These are phyloP conservation scores for Colletes gigas DNA, from an alignment of 1,140 invertebrate species.

Conservation along the genomic window DNA sequence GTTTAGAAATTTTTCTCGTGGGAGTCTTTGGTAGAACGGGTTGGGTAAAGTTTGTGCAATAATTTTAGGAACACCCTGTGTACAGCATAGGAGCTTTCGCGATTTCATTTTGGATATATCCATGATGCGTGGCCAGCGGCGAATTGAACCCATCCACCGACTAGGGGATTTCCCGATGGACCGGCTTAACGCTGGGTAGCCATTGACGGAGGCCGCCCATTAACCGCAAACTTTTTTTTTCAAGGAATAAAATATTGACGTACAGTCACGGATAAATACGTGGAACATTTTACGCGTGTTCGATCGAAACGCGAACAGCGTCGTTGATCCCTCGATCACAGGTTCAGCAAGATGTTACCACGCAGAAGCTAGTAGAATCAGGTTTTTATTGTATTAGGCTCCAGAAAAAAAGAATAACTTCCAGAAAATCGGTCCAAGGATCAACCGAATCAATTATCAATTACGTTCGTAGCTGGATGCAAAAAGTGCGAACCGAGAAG, in stretches of 20 bases:
- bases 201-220: not conserved
- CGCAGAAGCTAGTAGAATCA: too few species aligned
- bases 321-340: too few species aligned
- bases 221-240: not conserved
- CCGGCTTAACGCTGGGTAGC: not conserved
- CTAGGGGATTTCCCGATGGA: slow-evolving; percentile 24
- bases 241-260: slow-evolving; percentile 1
- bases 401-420: too few species aligned
- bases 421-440: too few species aligned
- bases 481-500: not conserved
- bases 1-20: too few species aligned
- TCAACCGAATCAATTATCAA: not conserved
- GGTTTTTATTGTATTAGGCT: too few species aligned
- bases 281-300: not conserved
- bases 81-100: not conserved
- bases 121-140: not conserved
- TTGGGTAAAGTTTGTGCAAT: not conserved
- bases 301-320: not conserved
- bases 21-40: too few species aligned
- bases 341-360: too few species aligned
- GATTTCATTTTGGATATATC: slow-evolving; percentile 26
- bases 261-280: not conserved
- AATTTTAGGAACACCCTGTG: not conserved
- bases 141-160: slow-evolving; percentile 14
- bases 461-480: not conserved